Conservation (phyloP, 2,888 invertebrate species). For the Serripes groenlandicus region DNA sequence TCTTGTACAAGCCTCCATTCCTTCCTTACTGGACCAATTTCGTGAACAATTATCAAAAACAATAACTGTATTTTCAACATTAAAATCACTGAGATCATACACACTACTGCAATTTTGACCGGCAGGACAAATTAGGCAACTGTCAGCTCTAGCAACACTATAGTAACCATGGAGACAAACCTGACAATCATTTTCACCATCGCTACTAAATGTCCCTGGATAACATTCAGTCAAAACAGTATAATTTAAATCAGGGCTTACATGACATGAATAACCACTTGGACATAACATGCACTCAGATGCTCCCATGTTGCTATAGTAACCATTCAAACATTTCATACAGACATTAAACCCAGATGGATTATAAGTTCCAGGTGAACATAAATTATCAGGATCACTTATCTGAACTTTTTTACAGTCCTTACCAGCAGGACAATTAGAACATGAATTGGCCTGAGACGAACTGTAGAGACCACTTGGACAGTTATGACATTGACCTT, state of each 20-base stretch:
- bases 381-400: constrained; percentile 31
- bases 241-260: not conserved
- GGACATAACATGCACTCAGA: constrained; percentile 28
- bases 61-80: not conserved
- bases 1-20: constrained; percentile 44
- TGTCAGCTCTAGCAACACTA: constrained; percentile 8
- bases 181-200: constrained; percentile 47
- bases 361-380: constrained; percentile 67
- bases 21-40: constrained; percentile 65
- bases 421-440: constrained; percentile 75
- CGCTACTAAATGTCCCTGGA: constrained; percentile 45
- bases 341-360: constrained; percentile 53
- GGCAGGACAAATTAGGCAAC: constrained; percentile 24
- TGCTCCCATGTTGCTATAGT: constrained; percentile 34
- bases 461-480: constrained; percentile 66
- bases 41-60: constrained; percentile 54
- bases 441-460: constrained; percentile 71
- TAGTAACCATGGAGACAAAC: constrained; percentile 60
- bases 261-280: constrained; percentile 25
- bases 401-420: constrained; percentile 64
- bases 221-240: constrained; percentile 24
- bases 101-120: constrained; percentile 54
- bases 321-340: constrained; percentile 62
- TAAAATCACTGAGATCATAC: not conserved
- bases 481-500: constrained; percentile 53